Base-by-base conservation (phyloP, 2,113 vertebrate species). In the Lethenteron reissneri region DNA sequence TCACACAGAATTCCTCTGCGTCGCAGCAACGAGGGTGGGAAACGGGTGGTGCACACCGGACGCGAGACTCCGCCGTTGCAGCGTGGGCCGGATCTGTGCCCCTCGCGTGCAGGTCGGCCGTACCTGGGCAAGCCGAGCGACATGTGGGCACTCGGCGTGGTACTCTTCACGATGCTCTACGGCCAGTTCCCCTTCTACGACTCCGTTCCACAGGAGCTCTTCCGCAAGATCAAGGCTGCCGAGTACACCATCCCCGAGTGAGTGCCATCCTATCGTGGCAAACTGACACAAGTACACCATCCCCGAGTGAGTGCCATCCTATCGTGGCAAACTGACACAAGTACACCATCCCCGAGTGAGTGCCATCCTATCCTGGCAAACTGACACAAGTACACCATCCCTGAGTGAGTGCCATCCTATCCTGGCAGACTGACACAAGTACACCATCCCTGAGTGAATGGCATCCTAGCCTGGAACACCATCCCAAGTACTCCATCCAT, bases 161-260 rank as follows among this genome's bases (percentile, higher is more conserved):
- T 99, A 73, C 86, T 99, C 25, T 99, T 99, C 82, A 99, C 95
- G 76, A 99, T 97, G 95, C 84, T 99, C 1, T 99, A 97, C 0
- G 95, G 95, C 74, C 95, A 99, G 84, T 99, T 99, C 78, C 95
- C 95, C 56, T 99, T 99, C 83, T 99, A 99, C 58, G 92, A 99
- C 85, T 96, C 91, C 84, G 87, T 95, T 84, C 95, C 95, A 75
- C 95, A 99, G 81, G 95, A 99, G 82, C 92, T 99, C 72, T 99
- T 99, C 85, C 89, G 92, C 59, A 99, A 99, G 78, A 99, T 99
- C 82, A 99, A 99, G 82, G 95, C 92, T 25, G 95, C 95, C 0
- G 95, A 99, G 79, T 99, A 96, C 82, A 86, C 88, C 79, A 92
- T 99, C 95, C 95, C 92, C 0, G 95, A 96, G 94, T 99, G 77